These are phyloP conservation scores for Globodera ellingtonae DNA, from an alignment of 1,140 invertebrate species.

Conservation along the genomic window DNA sequence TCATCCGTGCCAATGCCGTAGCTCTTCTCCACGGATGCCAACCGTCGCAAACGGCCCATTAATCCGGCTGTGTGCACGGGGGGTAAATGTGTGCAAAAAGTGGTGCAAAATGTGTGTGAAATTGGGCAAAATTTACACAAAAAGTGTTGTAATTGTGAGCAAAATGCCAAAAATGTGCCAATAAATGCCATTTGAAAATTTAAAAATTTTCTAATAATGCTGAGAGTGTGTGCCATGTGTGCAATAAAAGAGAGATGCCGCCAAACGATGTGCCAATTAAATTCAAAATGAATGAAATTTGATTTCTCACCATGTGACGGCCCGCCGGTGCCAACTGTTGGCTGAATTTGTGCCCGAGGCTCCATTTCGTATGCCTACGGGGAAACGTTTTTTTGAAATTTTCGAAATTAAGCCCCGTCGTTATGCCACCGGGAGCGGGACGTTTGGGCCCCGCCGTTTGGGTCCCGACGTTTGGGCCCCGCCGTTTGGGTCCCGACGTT, in stretches of 20 bases:
- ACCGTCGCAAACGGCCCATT: slow-evolving; percentile 29
- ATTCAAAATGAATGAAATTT: background rate
- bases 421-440: too few relatives aligned
- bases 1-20: slow-evolving; percentile 7
- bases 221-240: background rate
- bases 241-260: background rate
- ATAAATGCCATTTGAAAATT: slow-evolving; percentile 13
- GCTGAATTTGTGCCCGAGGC: slow-evolving; percentile 34
- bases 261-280: background rate
- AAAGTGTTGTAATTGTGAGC: background rate
- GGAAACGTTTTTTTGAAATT: background rate
- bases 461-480: too few relatives aligned
- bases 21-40: slow-evolving; percentile 32
- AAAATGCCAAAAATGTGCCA: background rate
- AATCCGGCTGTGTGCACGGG: slow-evolving; percentile 9
- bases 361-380: slow-evolving; percentile 49
- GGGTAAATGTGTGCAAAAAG: too few relatives aligned
- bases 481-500: too few relatives aligned
- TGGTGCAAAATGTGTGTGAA: background rate
- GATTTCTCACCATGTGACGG: background rate
- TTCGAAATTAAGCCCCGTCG: too few relatives aligned
- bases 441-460: too few relatives aligned
- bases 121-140: slow-evolving; percentile 5
- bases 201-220: background rate
- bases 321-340: background rate